Percentiles rank a stretch among this genome's conserved stretches.
These are phyloP conservation scores for Phalacrocorax pelagicus DNA, from an alignment of 2,113 vertebrate genomes.

Conservation along the genomic window DNA sequence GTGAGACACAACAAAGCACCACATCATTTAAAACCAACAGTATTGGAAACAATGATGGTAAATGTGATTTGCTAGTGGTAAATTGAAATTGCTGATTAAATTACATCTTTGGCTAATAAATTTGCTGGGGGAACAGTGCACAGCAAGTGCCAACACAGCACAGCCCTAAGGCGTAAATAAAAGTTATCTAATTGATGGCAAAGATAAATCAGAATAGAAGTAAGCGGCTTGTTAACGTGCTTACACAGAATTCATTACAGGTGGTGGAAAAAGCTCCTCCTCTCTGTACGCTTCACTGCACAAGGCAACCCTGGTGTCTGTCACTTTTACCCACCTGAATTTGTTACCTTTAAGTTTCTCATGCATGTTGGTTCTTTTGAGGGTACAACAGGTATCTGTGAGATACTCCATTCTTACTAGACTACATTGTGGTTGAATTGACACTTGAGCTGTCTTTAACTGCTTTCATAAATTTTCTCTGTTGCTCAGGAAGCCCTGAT, in stretches of 20 bases:
- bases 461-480: neutral
- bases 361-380: neutral
- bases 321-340: neutral
- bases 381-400: neutral
- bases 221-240: slow-evolving; percentile 57
- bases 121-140: slow-evolving; percentile 59
- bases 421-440: neutral
- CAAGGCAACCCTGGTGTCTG: neutral
- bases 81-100: slow-evolving; percentile 79
- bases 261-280: neutral
- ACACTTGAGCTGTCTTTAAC: neutral
- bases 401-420: neutral
- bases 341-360: neutral
- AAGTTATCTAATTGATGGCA: slow-evolving; percentile 73
- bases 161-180: slow-evolving; percentile 68
- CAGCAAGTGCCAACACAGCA: slow-evolving; percentile 54
- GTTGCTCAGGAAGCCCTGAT: neutral
- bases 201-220: slow-evolving; percentile 67
- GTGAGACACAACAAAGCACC: neutral
- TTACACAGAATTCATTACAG: slow-evolving; percentile 50
- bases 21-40: slow-evolving; percentile 32
- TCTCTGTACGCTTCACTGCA: neutral
- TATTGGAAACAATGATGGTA: slow-evolving; percentile 48
- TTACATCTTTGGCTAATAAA: slow-evolving; percentile 73
- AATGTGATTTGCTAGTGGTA: slow-evolving; percentile 69